Evolutionary conservation across 2,888 invertebrate species (phyloP), one percentile per base, ranked within the genome.

Genomic region (Mesopsocus fuscifrons): DNA sequence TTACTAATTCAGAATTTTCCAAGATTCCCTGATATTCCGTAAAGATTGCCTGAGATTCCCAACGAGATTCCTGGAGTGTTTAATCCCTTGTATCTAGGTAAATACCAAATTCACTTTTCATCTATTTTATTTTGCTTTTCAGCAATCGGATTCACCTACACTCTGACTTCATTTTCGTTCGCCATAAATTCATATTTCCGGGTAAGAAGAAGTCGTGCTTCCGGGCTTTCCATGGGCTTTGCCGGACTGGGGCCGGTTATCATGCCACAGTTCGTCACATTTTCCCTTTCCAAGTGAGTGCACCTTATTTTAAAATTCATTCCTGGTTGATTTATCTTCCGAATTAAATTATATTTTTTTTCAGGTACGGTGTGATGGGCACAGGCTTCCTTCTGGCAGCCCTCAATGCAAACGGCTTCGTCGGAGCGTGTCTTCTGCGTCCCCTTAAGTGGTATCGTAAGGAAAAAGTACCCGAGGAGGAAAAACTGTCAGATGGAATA

Each of bases 141-240:
- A 77, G 77, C 77, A 38, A 57, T 69, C 52, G 77, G 77, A 23
- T 61, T 71, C 48, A 69, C 69, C 40, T 60, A 74, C 44, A 65
- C 67, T 1, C 68, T 71, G 67, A 65, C 71, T 22, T 66, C 74
- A 2, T 74, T 71, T 53, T 67, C 69, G 15, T 58, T 75, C 52
- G 75, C 77, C 18, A 58, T 76, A 40, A 76, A 76, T 57, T 68
- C 72, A 3, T 77, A 71, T 55, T 77, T 77, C 53, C 65, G 64
- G 20, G 66, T 68, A 48, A 72, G 67, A 52, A 64, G 76, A 51
- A 68, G 68, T 30, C 65, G 69, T 54, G 77, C 77, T 0, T 64
- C 72, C 20, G 74, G 74, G 1, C 58, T 71, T 3, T 70, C 69
- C 23, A 69, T 74, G 68, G 74, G 75, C 2, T 57, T 75, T 2